Conservation (phyloP, 64 coral and sea anemone species). For the Anthopleura sola region DNA sequence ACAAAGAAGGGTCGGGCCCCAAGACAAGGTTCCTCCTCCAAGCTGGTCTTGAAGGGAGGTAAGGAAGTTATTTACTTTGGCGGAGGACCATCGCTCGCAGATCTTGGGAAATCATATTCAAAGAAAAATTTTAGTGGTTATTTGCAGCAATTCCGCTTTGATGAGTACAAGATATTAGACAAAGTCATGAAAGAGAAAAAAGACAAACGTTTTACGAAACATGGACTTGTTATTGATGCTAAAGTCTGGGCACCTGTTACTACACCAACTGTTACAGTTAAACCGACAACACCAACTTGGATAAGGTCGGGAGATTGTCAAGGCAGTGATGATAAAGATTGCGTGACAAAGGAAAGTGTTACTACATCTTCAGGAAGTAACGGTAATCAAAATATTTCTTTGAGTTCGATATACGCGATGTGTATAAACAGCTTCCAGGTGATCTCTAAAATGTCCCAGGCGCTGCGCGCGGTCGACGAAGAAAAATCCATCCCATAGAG, state of each 20-base stretch:
- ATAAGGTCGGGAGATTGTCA: slow-evolving; percentile 30
- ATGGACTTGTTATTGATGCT: slow-evolving; percentile 44
- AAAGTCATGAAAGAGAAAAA: slow-evolving; percentile 10
- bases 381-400: not conserved
- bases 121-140: slow-evolving; percentile 43
- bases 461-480: no score
- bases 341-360: not conserved
- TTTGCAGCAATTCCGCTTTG: slow-evolving; percentile 43
- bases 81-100: slow-evolving; percentile 23
- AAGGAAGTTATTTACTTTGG: slow-evolving; percentile 36
- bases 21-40: not conserved
- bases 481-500: no score
- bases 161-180: slow-evolving; percentile 35
- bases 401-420: no score
- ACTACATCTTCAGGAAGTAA: not conserved
- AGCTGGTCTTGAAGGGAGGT: not conserved
- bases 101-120: slow-evolving; percentile 24
- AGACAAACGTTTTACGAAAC: slow-evolving; percentile 37
- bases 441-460: no score
- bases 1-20: not conserved
- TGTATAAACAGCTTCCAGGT: no score
- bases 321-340: slow-evolving; percentile 38
- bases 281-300: not conserved
- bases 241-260: not conserved
- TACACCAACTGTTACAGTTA: not conserved